Base-by-base conservation (phyloP, 2,888 invertebrate species). In the Dryococelus australis region DNA sequence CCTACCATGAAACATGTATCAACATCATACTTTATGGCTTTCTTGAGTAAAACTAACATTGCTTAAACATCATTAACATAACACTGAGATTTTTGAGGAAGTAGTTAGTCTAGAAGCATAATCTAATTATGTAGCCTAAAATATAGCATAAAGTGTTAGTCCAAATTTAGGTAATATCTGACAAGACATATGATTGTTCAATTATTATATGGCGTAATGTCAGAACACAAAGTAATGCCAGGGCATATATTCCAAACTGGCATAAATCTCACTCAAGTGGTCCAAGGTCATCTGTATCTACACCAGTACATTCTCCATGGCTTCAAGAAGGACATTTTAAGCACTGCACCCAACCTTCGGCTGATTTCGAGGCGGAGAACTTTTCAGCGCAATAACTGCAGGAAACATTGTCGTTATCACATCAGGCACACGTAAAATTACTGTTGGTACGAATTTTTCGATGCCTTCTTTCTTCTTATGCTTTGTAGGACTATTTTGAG, bases 341-440 rank as follows among this genome's bases (percentile, higher is more conserved):
- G 47, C 35, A 79, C 27, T 86, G 27, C 28, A 86, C 51, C 28
- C 86, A 81, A 26, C 86, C 51, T 28, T 81, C 86, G 26, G 35
- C 86, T 26, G 86, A 86, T 27, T 83, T 81, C 5, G 81, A 86
- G 47, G 43, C 20, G n/a, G 83, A 83, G 51, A 81, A 86, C 28
- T 81, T 4, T n/a, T 86, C 83, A n/a, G 80, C 81, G 28, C 83
- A 86, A 83, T 81, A 83, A 43, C 81, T 81, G 53, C 83, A 86
- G 26, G 86, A 47, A 47, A 83, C 51, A 20, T 83, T 47, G 28
- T 47, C 83, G 47, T 86, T 83, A 16, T 83, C 35, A 78, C 79
- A 79, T 53, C 43, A 47, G 86, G 16, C 28, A 81, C 47, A n/a
- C 47, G 43, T 28, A 43, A 47, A 81, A 5, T 51, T 43, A 65